phyloP scores from a whole-genome alignment of 2,797 vertebrate genomes.

The Urosaurus nigricauda region DNA sequence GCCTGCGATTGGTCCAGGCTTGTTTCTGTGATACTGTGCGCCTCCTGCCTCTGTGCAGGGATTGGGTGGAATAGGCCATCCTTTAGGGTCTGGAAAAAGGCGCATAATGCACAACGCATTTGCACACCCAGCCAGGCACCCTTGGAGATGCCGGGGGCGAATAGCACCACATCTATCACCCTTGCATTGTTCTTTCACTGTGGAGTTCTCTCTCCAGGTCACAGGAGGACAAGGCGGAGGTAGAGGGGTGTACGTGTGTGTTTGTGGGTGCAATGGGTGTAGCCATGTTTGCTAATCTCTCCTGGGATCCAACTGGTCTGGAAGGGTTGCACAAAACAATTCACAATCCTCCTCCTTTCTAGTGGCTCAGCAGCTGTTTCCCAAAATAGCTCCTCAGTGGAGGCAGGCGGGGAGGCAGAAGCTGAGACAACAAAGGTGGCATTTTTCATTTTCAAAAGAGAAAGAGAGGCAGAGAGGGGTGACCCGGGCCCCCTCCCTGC shows the following conservation, averaged over 20 bases:
- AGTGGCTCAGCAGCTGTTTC: constrained; percentile 78
- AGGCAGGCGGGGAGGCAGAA: constrained; percentile 53
- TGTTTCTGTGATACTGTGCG: not conserved
- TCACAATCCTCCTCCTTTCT: constrained; percentile 72
- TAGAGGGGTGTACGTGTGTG: constrained; percentile 34
- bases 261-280: constrained; percentile 46
- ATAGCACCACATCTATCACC: not conserved
- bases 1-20: not conserved
- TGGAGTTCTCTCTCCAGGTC: not conserved
- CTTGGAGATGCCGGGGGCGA: not conserved
- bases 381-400: constrained; percentile 76
- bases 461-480: not conserved
- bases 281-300: constrained; percentile 46
- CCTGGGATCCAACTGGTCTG: constrained; percentile 68
- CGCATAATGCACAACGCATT: too few relatives aligned
- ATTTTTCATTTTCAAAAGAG: constrained; percentile 51
- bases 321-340: constrained; percentile 79
- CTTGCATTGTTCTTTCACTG: too few relatives aligned
- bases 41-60: not conserved
- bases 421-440: constrained; percentile 78
- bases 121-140: not conserved
- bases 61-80: constrained; percentile 11
- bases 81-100: too few relatives aligned
- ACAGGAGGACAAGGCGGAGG: constrained; percentile 31
- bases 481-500: too few relatives aligned